Conservation (phyloP, 2,888 invertebrate genomes). For the Salpingus planirostris region DNA sequence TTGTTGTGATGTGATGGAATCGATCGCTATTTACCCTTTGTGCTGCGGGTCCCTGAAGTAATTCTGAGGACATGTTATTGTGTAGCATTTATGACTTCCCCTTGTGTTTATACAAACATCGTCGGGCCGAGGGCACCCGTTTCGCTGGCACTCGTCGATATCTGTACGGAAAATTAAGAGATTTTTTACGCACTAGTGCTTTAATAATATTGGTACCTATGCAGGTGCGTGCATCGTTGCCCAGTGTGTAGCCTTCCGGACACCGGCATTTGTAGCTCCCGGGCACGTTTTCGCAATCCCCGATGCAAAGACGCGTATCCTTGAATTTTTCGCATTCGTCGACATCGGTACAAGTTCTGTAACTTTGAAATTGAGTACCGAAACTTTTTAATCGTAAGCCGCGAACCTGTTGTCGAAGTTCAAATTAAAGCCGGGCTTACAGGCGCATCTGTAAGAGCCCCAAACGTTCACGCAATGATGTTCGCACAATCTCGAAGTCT, state of each 20-base stretch:
- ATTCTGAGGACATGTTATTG: conserved; percentile 75
- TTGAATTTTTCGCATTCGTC: conserved; percentile 78
- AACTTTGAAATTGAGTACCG: no score
- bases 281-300: conserved; percentile 75
- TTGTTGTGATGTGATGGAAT: no score
- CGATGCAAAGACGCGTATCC: conserved; percentile 61
- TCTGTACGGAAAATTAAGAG: conserved; percentile 44
- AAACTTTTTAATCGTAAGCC: no score
- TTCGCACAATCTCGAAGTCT: conserved; percentile 55
- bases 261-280: conserved; percentile 79
- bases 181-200: no score
- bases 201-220: conserved; percentile 60
- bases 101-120: conserved; percentile 84
- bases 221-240: conserved; percentile 69
- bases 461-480: conserved; percentile 86
- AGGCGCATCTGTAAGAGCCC: conserved; percentile 84
- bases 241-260: conserved; percentile 69
- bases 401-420: conserved; percentile 58
- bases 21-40: no score
- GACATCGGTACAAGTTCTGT: conserved; percentile 65
- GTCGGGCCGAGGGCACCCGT: conserved; percentile 49
- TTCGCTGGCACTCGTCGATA: conserved; percentile 61
- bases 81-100: conserved; percentile 81
- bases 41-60: conserved; percentile 69
- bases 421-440: conserved; percentile 74